phyloP scores from a whole-genome alignment of 2,797 vertebrate species.

The Ibycter americanus region DNA sequence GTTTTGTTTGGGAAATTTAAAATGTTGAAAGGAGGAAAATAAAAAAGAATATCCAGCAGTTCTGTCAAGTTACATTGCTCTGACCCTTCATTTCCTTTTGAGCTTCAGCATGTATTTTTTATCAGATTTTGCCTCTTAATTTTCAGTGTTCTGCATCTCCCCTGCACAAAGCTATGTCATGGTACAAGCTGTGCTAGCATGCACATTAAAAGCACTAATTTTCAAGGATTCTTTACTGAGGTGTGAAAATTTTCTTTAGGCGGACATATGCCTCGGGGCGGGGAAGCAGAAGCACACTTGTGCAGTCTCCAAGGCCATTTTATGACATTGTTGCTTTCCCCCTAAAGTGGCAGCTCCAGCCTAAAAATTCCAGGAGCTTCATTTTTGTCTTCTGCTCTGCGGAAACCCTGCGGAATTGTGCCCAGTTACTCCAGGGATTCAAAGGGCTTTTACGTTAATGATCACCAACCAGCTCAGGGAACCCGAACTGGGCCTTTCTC shows the following conservation, averaged over 20 bases:
- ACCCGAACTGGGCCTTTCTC: not conserved
- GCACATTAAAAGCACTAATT: not conserved
- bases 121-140: constrained; percentile 20
- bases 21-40: not conserved
- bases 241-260: not conserved
- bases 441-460: not conserved
- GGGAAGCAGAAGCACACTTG: not conserved
- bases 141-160: not conserved
- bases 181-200: not conserved
- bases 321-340: not conserved
- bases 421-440: not conserved
- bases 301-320: not conserved
- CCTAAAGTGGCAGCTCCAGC: not conserved
- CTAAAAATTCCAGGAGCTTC: not conserved
- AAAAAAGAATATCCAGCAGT: not conserved
- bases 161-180: not conserved
- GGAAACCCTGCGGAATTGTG: not conserved
- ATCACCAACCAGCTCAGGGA: not conserved
- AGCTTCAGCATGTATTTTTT: not conserved
- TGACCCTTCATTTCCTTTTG: not conserved
- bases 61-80: not conserved
- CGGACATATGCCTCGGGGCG: not conserved
- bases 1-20: not conserved
- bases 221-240: not conserved
- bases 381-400: not conserved